These are phyloP conservation scores for Mus caroli DNA, from an alignment of 2,797 vertebrate species.

Conservation along the genomic window DNA sequence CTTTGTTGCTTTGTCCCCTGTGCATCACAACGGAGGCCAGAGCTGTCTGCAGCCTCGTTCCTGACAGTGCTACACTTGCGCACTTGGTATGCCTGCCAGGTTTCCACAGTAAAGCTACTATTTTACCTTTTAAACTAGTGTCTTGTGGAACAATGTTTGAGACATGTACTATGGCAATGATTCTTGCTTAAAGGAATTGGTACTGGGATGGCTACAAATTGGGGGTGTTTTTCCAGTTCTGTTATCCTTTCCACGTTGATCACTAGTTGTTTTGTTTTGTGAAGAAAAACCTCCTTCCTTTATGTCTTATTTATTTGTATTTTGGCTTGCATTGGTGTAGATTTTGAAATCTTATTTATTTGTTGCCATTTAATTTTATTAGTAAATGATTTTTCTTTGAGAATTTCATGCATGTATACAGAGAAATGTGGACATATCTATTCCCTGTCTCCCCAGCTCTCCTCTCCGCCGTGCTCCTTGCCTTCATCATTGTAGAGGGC, in stretches of 20 bases:
- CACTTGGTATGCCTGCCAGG: not conserved
- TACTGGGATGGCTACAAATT: not conserved
- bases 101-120: not conserved
- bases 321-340: not conserved
- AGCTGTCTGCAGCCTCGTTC: not conserved
- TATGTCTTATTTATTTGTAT: not conserved
- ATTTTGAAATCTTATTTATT: not conserved
- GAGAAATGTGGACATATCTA: not conserved
- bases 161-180: not conserved
- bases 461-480: not conserved
- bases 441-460: not conserved
- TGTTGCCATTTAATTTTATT: slow-evolving; percentile 21
- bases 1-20: too few species aligned
- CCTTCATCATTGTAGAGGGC: not conserved
- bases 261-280: not conserved
- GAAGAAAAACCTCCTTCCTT: not conserved
- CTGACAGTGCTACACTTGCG: not conserved
- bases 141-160: not conserved
- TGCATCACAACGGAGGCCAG: not conserved
- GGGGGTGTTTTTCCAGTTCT: not conserved
- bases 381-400: not conserved
- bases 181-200: slow-evolving; percentile 16
- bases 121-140: not conserved
- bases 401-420: not conserved
- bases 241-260: not conserved